These are phyloP conservation scores for Trypoxylon attenuatum DNA, from an alignment of 2,888 invertebrate species.

Conservation along the genomic window DNA sequence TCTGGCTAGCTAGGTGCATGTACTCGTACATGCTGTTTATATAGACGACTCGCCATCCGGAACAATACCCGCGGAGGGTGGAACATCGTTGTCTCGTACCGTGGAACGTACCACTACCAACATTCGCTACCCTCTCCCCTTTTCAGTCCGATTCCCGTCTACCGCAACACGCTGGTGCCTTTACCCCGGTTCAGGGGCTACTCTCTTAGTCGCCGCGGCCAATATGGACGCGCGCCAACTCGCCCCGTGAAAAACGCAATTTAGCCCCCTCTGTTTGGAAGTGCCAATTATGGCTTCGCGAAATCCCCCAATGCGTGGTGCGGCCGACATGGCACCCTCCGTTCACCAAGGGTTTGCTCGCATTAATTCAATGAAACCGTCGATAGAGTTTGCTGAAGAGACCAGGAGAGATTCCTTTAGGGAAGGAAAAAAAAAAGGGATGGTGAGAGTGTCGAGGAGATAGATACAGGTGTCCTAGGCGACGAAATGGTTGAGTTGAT, in stretches of 20 bases:
- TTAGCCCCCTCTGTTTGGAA: neutral
- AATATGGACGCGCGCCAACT: neutral
- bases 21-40: neutral
- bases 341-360: no score
- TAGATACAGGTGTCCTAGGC: no score
- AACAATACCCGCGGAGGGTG: conserved; percentile 14
- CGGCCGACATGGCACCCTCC: neutral
- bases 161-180: neutral
- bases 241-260: conserved; percentile 10
- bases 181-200: no score
- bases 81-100: conserved; percentile 19
- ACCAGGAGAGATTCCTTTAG: no score
- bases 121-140: no score
- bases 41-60: neutral
- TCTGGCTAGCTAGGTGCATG: no score
- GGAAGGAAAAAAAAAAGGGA: no score
- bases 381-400: no score
- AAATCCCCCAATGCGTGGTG: neutral
- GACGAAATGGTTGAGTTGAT: no score
- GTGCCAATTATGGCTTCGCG: neutral
- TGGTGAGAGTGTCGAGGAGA: no score
- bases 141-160: neutral
- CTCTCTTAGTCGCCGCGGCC: neutral
- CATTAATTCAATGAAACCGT: neutral
- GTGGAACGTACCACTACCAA: neutral